Evolutionary conservation across 2,797 vertebrate genomes (phyloP).

Genomic region (Lagorchestes hirsutus): DNA sequence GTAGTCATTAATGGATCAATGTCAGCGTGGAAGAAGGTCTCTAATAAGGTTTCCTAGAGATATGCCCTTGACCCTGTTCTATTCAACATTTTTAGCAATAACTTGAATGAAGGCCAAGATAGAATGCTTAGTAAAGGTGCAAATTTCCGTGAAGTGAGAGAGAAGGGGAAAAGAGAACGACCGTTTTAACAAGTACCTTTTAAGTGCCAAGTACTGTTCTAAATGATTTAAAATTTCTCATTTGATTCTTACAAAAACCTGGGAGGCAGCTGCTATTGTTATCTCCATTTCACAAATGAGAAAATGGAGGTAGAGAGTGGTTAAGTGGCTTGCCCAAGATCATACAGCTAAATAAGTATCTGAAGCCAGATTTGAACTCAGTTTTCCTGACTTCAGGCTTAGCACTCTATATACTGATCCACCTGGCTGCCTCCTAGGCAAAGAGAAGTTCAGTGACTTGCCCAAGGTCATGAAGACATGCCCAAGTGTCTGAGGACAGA

Average conservation of each 20-base stretch:
- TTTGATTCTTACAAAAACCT: slow-evolving; percentile 1
- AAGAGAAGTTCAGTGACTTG: neutral
- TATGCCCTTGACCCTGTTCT: neutral
- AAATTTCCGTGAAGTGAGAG: neutral
- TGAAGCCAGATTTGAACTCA: slow-evolving; percentile 8
- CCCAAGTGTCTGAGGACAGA: neutral
- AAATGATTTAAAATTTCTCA: slow-evolving; percentile 3
- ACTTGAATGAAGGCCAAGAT: neutral
- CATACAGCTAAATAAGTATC: neutral
- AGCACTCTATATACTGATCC: neutral
- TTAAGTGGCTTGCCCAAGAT: neutral
- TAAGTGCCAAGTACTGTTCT: neutral
- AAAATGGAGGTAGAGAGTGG: neutral
- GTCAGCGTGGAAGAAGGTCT: neutral
- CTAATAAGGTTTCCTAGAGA: neutral
- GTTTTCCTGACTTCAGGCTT: neutral
- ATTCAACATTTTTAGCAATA: neutral
- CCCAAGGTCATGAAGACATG: neutral
- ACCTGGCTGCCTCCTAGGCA: neutral
- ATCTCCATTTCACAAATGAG: neutral
- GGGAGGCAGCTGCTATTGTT: neutral
- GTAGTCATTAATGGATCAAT: neutral
- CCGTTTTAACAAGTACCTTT: too few relatives aligned
- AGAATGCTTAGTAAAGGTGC: neutral
- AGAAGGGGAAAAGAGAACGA: too few relatives aligned